Evolutionary conservation across 1,140 invertebrate species (phyloP), one percentile per base, ranked within the genome.

Genomic region (Drusus annulatus): DNA sequence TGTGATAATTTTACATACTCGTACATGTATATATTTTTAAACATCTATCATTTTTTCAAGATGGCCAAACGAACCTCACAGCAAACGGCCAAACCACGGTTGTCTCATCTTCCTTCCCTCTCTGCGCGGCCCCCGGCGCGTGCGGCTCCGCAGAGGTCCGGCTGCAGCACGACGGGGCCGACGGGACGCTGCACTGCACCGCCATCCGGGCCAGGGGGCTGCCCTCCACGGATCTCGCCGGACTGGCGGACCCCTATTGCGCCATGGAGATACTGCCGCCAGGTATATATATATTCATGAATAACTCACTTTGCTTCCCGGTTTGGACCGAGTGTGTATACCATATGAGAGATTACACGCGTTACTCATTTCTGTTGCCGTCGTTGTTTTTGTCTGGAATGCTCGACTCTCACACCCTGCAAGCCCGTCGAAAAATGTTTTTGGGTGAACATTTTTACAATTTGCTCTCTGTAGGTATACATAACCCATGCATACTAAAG

Each of bases 201-300:
- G 91, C 97, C 21, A 91, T 95, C 76, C 91, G 95, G 78, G 94
- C 94, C 0, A 89, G 93, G 65, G 93, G 93, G 83, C 88, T 98
- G 13, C 94, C 93, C 73, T 93, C 95, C 15, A 98, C 96, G 94
- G 97, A 98, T 86, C 95, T 95, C 81, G 94, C 96, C 83, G 96
- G 96, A 0, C 90, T 97, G n/a, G 93, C 96, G 4, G 97, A 98
- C 91, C 96, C 97, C 2, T 98, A 96, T 87, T 97, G 96, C 85
- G 95, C 96, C 86, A 90, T 98, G 15, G 96, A 97, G 86, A 92
- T 98, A 54, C 87, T 97, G 73, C 96, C 96, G 15, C 91, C 92
- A 83, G 92, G 92, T 84, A 92, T 90, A 8, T 65, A 17, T 28
- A 28, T 28, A 28, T 28, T 28, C 2, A 28, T 36, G 4, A 7